These are phyloP conservation scores for Poeciliopsis prolifica DNA, from an alignment of 2,113 vertebrate species.

Conservation along the genomic window DNA sequence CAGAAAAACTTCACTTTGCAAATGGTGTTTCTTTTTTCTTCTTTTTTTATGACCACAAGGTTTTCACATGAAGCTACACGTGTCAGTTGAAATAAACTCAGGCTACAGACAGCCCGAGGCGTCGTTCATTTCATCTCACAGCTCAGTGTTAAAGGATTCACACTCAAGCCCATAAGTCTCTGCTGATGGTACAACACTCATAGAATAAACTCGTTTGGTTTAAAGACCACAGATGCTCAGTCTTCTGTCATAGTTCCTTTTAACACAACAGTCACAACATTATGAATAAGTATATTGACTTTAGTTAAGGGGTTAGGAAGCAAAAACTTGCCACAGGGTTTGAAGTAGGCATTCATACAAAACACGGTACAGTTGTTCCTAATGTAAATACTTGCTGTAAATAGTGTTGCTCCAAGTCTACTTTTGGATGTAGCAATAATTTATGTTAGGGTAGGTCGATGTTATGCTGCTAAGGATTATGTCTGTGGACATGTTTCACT, in stretches of 20 bases:
- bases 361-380: background rate
- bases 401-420: background rate
- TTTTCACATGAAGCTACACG: constrained; percentile 12
- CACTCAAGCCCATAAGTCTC: constrained; percentile 3
- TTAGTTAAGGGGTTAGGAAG: background rate
- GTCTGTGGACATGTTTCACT: background rate
- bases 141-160: constrained; percentile 6
- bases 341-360: background rate
- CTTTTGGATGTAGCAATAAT: background rate
- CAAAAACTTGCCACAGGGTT: background rate
- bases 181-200: background rate
- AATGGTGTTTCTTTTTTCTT: background rate
- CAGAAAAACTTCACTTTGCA: constrained; percentile 8
- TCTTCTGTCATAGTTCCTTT: background rate
- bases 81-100: constrained; percentile 1
- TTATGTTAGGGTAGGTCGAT: background rate
- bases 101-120: background rate
- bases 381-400: background rate
- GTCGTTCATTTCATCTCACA: constrained; percentile 9
- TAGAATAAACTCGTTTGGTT: background rate
- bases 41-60: background rate
- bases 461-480: background rate
- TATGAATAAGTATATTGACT: background rate
- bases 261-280: background rate
- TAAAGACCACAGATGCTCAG: background rate